Percentiles rank a stretch among this genome's conserved stretches.
Evolutionary conservation across 2,797 vertebrate species (phyloP).

Genomic region (Euphonia xanthogaster): DNA sequence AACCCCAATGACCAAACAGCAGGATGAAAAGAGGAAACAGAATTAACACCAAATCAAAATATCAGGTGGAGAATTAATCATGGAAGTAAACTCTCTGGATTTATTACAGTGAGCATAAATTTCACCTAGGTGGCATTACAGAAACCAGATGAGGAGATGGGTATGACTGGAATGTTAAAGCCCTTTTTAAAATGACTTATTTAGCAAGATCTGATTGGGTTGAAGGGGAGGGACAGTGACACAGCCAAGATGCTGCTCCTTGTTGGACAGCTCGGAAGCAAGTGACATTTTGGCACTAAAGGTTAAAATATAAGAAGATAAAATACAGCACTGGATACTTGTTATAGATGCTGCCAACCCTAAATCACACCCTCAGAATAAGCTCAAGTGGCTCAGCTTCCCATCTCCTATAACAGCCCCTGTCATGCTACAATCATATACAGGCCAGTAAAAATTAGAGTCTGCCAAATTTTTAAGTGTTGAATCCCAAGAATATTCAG

Average conservation of each 20-base stretch:
- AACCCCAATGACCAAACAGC: accelerated
- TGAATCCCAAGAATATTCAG: not conserved
- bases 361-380: not conserved
- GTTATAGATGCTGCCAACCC: not conserved
- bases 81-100: not conserved
- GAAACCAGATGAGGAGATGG: not conserved
- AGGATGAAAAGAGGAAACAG: not conserved
- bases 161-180: not conserved
- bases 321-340: not conserved
- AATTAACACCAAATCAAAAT: not conserved
- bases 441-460: not conserved
- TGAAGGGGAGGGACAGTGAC: not conserved
- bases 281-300: not conserved
- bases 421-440: accelerated
- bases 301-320: not conserved
- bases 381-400: not conserved
- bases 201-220: not conserved
- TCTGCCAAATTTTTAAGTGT: not conserved
- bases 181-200: not conserved
- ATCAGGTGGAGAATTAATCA: not conserved
- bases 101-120: not conserved
- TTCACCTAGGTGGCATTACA: not conserved
- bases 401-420: not conserved
- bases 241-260: not conserved
- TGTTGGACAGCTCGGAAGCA: not conserved